Evolutionary conservation across 2,113 vertebrate genomes (phyloP).

Genomic region (Micromys minutus): DNA sequence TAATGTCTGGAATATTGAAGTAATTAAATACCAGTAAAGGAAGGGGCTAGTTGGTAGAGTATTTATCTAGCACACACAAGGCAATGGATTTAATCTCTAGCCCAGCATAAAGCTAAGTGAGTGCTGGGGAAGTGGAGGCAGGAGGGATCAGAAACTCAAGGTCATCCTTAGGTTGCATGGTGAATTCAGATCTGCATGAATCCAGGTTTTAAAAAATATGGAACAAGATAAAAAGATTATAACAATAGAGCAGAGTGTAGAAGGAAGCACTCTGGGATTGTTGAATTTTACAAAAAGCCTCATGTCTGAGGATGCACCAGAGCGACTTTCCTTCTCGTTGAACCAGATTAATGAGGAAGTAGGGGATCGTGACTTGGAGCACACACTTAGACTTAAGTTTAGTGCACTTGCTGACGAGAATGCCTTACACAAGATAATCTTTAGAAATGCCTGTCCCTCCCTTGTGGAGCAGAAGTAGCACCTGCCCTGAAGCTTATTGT

Average conservation of each 20-base stretch:
- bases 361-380: background rate
- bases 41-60: background rate
- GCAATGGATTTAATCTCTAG: background rate
- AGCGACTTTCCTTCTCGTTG: background rate
- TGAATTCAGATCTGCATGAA: background rate
- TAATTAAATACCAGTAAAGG: background rate
- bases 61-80: background rate
- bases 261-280: background rate
- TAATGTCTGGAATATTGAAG: background rate
- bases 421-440: conserved; percentile 44
- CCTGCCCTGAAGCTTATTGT: conserved; percentile 37
- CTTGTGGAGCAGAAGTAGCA: background rate
- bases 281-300: background rate
- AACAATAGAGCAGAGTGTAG: background rate
- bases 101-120: background rate
- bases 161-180: background rate
- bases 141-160: background rate
- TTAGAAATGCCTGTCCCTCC: conserved; percentile 28
- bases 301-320: background rate
- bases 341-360: conserved; percentile 28
- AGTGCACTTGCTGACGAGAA: conserved; percentile 13
- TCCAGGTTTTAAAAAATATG: background rate
- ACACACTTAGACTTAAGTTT: background rate
- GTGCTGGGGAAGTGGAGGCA: background rate
- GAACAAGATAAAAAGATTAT: background rate